phyloP scores from a whole-genome alignment of 2,888 invertebrate species.

The Tuberolachnus salignus region DNA sequence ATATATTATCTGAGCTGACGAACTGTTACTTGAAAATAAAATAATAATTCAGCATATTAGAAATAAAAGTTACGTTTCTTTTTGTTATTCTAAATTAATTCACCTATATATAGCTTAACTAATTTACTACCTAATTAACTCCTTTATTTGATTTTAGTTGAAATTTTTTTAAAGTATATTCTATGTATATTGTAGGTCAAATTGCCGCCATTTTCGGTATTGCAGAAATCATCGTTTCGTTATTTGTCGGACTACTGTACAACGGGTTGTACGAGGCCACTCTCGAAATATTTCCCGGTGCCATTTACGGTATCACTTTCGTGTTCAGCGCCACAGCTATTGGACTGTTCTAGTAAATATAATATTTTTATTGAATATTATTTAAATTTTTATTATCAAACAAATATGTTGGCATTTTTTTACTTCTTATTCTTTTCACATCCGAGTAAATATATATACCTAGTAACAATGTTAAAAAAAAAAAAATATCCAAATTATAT shows the following conservation, averaged over 20 bases:
- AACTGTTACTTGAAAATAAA: too few species aligned
- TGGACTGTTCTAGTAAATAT: constrained; percentile 69
- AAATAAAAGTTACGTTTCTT: too few species aligned
- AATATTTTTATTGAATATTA: neutral
- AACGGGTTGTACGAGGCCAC: constrained; percentile 74
- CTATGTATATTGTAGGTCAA: constrained; percentile 67
- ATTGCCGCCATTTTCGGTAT: constrained; percentile 83
- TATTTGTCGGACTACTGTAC: constrained; percentile 86
- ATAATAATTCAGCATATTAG: too few species aligned
- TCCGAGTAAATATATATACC: neutral
- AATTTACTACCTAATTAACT: too few species aligned
- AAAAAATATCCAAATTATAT: neutral
- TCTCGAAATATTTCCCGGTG: constrained; percentile 73
- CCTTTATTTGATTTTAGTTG: too few species aligned
- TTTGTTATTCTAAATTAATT: too few species aligned
- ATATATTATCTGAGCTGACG: too few species aligned
- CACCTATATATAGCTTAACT: too few species aligned
- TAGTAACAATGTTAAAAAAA: neutral
- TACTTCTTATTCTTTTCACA: neutral
- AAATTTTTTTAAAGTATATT: neutral
- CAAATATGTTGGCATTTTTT: neutral
- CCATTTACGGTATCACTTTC: constrained; percentile 75
- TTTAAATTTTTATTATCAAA: too few species aligned
- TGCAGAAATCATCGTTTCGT: constrained; percentile 83
- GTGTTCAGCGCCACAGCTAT: constrained; percentile 74